These are phyloP conservation scores for Hydriomena furcata DNA, from an alignment of 2,888 invertebrate species.

Conservation along the genomic window DNA sequence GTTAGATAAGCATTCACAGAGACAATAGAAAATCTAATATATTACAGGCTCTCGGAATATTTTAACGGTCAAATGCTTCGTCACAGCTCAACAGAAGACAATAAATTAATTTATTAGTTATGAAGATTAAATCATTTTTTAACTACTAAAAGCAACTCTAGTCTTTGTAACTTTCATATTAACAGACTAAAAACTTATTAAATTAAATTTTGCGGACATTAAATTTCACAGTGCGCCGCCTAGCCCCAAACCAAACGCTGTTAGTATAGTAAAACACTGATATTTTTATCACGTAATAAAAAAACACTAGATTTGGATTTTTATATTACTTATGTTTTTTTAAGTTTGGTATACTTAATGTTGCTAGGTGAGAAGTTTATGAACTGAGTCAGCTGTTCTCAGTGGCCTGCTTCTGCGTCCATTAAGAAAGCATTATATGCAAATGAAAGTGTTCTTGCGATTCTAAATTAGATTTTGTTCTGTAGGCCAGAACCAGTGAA, in stretches of 20 bases:
- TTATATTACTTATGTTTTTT: too few species aligned
- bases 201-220: too few species aligned
- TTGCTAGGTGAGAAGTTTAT: not conserved
- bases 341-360: too few species aligned
- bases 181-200: too few species aligned
- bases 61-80: slow-evolving; percentile 33
- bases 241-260: too few species aligned
- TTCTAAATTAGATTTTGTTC: slow-evolving; percentile 53
- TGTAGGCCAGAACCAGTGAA: slow-evolving; percentile 34
- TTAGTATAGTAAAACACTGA: too few species aligned
- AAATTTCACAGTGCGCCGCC: too few species aligned
- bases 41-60: slow-evolving; percentile 32
- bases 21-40: slow-evolving; percentile 45
- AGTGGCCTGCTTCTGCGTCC: slow-evolving; percentile 32
- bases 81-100: slow-evolving; percentile 17
- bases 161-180: too few species aligned
- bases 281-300: too few species aligned
- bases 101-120: not conserved
- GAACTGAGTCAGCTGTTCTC: slow-evolving; percentile 7
- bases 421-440: slow-evolving; percentile 59
- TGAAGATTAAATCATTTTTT: not conserved
- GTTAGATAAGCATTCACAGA: slow-evolving; percentile 26
- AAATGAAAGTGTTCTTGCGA: slow-evolving; percentile 55
- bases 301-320: too few species aligned
- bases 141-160: too few species aligned